Evolutionary conservation across 2,888 invertebrate species (phyloP).

Genomic region (Luperina testacea): DNA sequence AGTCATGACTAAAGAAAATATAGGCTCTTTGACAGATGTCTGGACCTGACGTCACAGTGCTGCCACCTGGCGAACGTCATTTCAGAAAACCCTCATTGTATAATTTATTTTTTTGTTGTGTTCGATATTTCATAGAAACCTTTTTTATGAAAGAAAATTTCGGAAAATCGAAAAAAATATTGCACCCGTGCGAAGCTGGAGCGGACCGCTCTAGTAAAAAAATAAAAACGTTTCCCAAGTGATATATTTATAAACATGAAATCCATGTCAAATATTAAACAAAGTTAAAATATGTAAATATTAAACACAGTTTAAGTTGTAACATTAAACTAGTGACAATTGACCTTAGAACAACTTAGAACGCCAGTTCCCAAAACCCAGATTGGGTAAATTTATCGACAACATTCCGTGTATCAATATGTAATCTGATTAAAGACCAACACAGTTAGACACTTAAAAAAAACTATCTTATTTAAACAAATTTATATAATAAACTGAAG

Average conservation of each 20-base stretch:
- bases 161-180: too few relatives aligned
- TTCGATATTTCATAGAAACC: too few relatives aligned
- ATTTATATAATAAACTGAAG: neutral
- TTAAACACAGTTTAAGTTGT: neutral
- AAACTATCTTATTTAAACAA: neutral
- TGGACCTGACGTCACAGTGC: too few relatives aligned
- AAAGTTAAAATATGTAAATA: neutral
- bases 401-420: conserved; percentile 27
- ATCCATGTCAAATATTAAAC: conserved; percentile 10
- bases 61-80: too few relatives aligned
- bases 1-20: too few relatives aligned
- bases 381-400: conserved; percentile 61
- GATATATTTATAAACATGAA: neutral
- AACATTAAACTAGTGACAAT: conserved; percentile 29
- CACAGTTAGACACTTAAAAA: neutral
- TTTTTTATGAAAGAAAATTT: too few relatives aligned
- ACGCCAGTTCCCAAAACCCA: conserved; percentile 41
- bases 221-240: neutral
- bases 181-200: too few relatives aligned
- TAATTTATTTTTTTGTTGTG: too few relatives aligned
- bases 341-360: conserved; percentile 51
- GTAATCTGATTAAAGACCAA: conserved; percentile 16
- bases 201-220: neutral
- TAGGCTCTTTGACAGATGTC: too few relatives aligned
- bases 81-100: too few relatives aligned